Percentiles rank a stretch among this genome's conserved stretches.
Conservation (phyloP, 2,113 vertebrate genomes). For the Sturnira hondurensis region DNA sequence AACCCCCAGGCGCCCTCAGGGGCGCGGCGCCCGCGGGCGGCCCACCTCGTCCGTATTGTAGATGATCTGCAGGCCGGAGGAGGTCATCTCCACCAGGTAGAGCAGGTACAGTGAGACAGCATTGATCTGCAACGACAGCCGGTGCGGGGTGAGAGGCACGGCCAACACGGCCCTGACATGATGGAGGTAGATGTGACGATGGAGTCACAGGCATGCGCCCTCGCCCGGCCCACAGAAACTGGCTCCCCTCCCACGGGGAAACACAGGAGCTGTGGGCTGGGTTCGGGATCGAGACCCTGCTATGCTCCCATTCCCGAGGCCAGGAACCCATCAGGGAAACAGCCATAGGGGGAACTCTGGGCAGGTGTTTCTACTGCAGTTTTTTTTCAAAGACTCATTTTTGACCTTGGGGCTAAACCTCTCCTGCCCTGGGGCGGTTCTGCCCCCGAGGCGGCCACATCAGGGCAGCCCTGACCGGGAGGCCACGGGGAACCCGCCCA, state of each 20-base stretch:
- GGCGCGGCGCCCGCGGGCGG: slow-evolving; percentile 77
- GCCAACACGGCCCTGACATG: not conserved
- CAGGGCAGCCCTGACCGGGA: not conserved
- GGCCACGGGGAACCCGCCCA: not conserved
- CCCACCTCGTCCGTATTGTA: slow-evolving; percentile 99
- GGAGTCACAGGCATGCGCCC: not conserved
- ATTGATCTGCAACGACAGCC: slow-evolving; percentile 86
- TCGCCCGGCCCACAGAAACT: not conserved
- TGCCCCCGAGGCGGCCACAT: not conserved
- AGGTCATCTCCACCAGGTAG: slow-evolving; percentile 99
- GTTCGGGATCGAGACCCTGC: not conserved
- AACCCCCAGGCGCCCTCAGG: not conserved
- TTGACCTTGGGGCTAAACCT: not conserved
- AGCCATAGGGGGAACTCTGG: not conserved
- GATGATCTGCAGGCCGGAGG: slow-evolving; percentile 96
- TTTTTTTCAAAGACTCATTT: slow-evolving; percentile 15
- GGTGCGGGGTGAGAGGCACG: slow-evolving; percentile 54
- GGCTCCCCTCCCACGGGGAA: not conserved
- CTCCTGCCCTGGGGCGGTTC: not conserved
- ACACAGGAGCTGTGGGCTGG: not conserved
- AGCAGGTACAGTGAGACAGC: slow-evolving; percentile 94
- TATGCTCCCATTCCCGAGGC: too few species aligned
- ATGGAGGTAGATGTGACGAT: not conserved
- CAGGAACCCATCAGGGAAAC: not conserved
- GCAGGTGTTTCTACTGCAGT: not conserved